Percentiles rank a stretch among this genome's conserved stretches.
These are phyloP conservation scores for Odontophorus gujanensis DNA, from an alignment of 2,113 vertebrate species.

Conservation along the genomic window DNA sequence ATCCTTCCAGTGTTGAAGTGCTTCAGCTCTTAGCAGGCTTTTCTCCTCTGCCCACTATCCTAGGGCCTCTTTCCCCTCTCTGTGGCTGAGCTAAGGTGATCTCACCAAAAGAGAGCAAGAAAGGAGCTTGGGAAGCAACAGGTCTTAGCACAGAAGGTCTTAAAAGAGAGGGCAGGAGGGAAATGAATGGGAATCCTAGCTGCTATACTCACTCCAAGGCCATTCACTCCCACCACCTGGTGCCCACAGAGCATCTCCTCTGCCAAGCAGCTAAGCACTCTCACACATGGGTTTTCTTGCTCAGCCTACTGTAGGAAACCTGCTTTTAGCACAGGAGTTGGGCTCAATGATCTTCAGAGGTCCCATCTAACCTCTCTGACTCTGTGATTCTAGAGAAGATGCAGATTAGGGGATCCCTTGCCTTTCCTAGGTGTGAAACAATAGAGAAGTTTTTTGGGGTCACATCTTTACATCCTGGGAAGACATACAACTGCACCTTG, in stretches of 20 bases:
- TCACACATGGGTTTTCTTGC: neutral
- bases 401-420: neutral
- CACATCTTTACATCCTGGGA: neutral
- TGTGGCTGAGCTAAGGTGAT: neutral
- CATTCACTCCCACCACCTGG: neutral
- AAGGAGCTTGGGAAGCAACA: neutral
- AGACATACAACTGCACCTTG: neutral
- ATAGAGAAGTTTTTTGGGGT: neutral
- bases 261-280: rapidly evolving
- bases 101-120: neutral
- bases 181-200: neutral
- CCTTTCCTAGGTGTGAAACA: neutral
- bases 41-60: neutral
- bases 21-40: neutral
- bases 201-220: neutral
- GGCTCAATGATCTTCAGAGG: too few relatives aligned
- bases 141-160: neutral
- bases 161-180: neutral
- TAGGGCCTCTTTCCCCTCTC: neutral
- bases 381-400: neutral
- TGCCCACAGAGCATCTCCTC: neutral
- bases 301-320: too few relatives aligned
- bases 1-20: neutral
- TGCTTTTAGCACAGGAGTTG: too few relatives aligned
- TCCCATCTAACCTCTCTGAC: too few relatives aligned